Conservation (phyloP, 2,888 invertebrate genomes). For the Drosophila paranaensis region DNA sequence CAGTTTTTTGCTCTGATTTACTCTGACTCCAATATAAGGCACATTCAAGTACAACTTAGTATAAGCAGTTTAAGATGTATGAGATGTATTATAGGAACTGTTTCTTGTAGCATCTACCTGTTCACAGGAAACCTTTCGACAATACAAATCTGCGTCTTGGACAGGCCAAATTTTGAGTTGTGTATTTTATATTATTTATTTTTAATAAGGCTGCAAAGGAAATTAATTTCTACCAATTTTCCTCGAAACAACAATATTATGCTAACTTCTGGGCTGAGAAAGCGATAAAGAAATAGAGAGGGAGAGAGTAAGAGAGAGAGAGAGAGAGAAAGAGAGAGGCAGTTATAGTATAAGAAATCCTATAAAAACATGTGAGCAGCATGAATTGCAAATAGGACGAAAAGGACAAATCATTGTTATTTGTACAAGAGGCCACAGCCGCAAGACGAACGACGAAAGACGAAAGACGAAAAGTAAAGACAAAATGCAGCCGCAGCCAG, state of each 20-base stretch:
- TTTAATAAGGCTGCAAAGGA: constrained; percentile 76
- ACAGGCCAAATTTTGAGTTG: constrained; percentile 15
- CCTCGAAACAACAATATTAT: constrained; percentile 70
- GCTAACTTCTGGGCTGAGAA: constrained; percentile 61
- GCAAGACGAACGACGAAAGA: constrained; percentile 20
- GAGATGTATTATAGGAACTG: too few species aligned
- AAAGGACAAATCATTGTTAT: constrained; percentile 73
- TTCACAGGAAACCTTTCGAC: constrained; percentile 8
- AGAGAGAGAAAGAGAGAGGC: neutral
- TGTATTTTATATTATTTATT: constrained; percentile 68
- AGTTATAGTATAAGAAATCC: constrained; percentile 65
- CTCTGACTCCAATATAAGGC: neutral
- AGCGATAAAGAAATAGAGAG: constrained; percentile 7
- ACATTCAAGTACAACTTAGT: neutral
- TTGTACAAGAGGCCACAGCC: constrained; percentile 70
- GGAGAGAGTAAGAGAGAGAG: constrained; percentile 10
- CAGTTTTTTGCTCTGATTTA: too few species aligned
- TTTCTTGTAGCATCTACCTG: constrained; percentile 35
- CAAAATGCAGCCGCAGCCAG: constrained; percentile 33
- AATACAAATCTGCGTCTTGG: constrained; percentile 31
- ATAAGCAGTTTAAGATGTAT: neutral
- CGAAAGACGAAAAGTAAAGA: constrained; percentile 39
- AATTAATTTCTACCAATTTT: constrained; percentile 81
- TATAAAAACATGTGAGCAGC: constrained; percentile 75
- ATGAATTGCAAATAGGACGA: constrained; percentile 78